Base-by-base conservation (phyloP, 1,140 invertebrate species). In the Polyergus mexicanus region DNA sequence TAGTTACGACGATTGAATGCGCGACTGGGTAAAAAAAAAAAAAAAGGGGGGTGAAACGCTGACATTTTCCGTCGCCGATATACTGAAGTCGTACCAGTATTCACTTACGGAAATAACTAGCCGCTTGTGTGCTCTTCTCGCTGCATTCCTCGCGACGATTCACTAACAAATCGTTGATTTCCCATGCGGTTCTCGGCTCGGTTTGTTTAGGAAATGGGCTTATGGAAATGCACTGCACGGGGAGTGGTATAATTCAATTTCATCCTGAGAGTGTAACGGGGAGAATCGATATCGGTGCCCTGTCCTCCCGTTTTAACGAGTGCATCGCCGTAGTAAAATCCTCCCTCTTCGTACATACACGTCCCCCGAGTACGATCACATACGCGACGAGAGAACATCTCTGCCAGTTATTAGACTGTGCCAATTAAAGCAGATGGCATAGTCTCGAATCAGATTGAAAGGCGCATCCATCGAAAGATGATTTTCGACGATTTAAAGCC, bases 111-210 rank as follows among this genome's bases (percentile, higher is more conserved):
- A 51, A 51, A 51, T 51, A 89, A 80, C 84, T 68, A 80, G 65
- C 87, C 51, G 66, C 66, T 63, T 69, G n/a, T n/a, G n/a, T n/a
- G 60, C 83, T 66, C 75, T 62, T 69, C 88, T 86, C 60, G 83
- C 75, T 80, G 75, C 78, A 85, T 88, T 88, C 87, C 87, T 77
- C 87, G 72, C 75, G 87, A 89, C 83, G 83, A 72, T 88, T 88
- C 88, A 25, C 87, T 85, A 92, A 92, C 91, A 91, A 92, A 92
- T 92, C 91, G 86, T 84, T 92, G 90, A 92, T 92, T 92, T 92
- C 90, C 91, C 91, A 86, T 88, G 91, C 77, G 91, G 85, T 84
- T 88, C 72, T 44, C 58, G 77, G 84, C 76, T 86, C 41, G 85
- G 91, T 92, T 92, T 92, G 90, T 92, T 92, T 92, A 86, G 74